Conservation (phyloP, 2,888 invertebrate genomes). For the Gisinianus flammeolus region DNA sequence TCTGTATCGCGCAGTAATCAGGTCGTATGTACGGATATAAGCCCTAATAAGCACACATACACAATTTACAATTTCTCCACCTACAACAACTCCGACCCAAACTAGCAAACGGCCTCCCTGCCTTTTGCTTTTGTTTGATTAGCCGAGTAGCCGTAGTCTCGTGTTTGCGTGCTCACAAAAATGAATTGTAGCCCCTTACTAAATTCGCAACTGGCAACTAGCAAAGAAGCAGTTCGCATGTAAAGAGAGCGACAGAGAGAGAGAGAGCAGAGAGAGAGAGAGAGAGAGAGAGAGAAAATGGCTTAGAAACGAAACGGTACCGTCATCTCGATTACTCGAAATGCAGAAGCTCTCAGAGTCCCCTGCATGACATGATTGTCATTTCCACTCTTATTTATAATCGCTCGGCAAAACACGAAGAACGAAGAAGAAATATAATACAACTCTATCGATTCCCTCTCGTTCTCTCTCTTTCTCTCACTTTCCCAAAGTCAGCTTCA, state of each 20-base stretch:
- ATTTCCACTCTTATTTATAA: conserved; percentile 50
- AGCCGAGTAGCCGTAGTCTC: conserved; percentile 27
- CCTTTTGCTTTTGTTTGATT: conserved; percentile 43
- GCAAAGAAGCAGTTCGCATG: not conserved
- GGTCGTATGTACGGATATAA: not conserved
- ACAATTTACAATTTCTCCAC: not conserved
- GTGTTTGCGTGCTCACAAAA: conserved; percentile 50
- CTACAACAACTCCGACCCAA: not conserved
- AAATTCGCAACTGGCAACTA: conserved; percentile 32
- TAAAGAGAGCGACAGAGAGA: not conserved
- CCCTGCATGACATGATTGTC: conserved; percentile 48
- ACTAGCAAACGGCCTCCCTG: not conserved
- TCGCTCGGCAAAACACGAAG: conserved; percentile 46
- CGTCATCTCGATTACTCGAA: not conserved
- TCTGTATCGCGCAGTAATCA: no score
- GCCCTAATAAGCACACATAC: not conserved
- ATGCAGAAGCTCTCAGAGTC: conserved; percentile 15
- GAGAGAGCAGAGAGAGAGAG: conserved; percentile 17
- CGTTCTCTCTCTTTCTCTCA: not conserved
- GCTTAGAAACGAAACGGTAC: not conserved
- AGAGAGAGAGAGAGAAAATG: conserved; percentile 12
- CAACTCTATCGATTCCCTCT: conserved; percentile 46
- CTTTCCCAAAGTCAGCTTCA: not conserved
- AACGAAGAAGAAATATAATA: conserved; percentile 47
- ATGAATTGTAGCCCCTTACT: conserved; percentile 52